Base-by-base conservation (phyloP, 2,797 vertebrate genomes). In the Alcedo quadribrachys region DNA sequence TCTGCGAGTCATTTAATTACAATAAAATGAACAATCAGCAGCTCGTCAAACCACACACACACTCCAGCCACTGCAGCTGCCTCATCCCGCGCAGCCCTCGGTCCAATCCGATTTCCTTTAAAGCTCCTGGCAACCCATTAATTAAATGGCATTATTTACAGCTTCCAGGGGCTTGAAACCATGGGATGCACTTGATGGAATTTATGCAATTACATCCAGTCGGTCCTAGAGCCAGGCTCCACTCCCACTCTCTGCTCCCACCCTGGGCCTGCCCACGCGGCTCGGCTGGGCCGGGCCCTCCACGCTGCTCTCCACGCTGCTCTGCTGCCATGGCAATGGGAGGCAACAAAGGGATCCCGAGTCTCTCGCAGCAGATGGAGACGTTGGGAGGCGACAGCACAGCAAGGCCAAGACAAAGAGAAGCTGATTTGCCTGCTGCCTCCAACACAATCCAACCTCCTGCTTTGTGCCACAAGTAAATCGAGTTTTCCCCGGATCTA, bases 61-160 rank as follows among this genome's bases (percentile, higher is more conserved):
- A 8, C 32, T 90, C 65, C 67, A 83, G 71, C 82, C 76, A 50
- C 76, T 62, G 50, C 55, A 89, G 75, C 70, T 79, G 71, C 42
- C 0, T 13, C 87, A 81, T 63, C 78, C 91, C 53, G 50, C 81
- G n/a, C n/a, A 77, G 57, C 37, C 70, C 61, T 85, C 3, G 0
- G 81, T 92, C 77, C 79, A 70, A 85, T 73, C 86, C 24, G 75
- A 93, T 92, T 92, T 92, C 70, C 86, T 89, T 74, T 83, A 91
- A 82, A 91, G 82, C 94, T 94, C 91, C 87, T 94, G 82, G 96
- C 91, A 97, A 96, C 88, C 73, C 54, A 32, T 89, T 97, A 93
- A 97, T 96, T 96, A 96, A 94, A 96, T 85, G 7, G 2, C 33
- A 42, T 95, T 95, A 96, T 96, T 96, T 95, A 96, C 91, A 94